A percentile compares a stretch with the other conserved stretches of the same genome.
Evolutionary conservation across 2,888 invertebrate species (phyloP).

Genomic region (Troides helena): DNA sequence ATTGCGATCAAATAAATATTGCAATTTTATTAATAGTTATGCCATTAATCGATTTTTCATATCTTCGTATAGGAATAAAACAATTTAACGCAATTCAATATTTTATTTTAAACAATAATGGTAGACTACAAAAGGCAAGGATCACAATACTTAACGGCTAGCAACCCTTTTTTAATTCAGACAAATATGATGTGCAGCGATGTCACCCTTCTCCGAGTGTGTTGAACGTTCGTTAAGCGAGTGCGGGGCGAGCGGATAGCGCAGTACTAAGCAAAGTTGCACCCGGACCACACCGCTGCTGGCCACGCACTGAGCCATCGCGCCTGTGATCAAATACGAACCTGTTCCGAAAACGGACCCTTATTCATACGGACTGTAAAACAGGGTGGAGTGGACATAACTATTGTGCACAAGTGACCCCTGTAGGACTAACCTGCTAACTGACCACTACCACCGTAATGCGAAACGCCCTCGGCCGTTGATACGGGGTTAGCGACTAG

Average conservation of each 20-base stretch:
- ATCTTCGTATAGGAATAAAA: background rate
- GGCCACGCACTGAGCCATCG: conserved; percentile 48
- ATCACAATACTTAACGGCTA: conserved; percentile 47
- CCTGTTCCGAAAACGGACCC: conserved; percentile 54
- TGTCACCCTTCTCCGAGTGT: conserved; percentile 73
- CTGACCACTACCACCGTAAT: conserved; percentile 68
- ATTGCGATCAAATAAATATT: too few relatives aligned
- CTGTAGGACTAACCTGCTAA: conserved; percentile 55
- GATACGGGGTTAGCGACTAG: conserved; percentile 67
- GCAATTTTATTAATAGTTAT: too few relatives aligned
- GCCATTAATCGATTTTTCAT: too few relatives aligned
- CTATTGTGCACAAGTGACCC: conserved; percentile 72
- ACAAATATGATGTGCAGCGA: conserved; percentile 66
- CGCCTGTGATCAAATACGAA: conserved; percentile 42
- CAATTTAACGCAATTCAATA: background rate
- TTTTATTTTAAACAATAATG: conserved; percentile 1
- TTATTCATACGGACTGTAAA: conserved; percentile 42
- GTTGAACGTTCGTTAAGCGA: conserved; percentile 51
- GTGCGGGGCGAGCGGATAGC: conserved; percentile 47
- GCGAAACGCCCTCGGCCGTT: conserved; percentile 68
- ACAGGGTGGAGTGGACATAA: conserved; percentile 57
- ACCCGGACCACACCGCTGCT: conserved; percentile 72
- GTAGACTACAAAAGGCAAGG: conserved; percentile 36
- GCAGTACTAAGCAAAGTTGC: conserved; percentile 73
- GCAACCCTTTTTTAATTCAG: conserved; percentile 59